phyloP scores from a whole-genome alignment of 2,797 vertebrate species.

The Rhinichthys osculus region DNA sequence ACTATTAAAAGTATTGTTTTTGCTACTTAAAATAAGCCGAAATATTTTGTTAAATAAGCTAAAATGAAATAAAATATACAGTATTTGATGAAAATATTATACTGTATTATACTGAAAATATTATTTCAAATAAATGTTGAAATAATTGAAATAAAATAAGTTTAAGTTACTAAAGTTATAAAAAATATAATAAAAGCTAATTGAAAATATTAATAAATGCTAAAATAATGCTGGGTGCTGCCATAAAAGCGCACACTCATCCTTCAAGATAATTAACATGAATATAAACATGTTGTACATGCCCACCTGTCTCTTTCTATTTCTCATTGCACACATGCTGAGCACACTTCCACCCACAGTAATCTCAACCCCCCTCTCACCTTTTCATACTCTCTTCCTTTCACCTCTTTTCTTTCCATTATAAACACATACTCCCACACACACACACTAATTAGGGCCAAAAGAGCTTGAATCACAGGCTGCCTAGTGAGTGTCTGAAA shows the following conservation, averaged over 20 bases:
- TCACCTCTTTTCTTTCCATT: slow-evolving; percentile 8
- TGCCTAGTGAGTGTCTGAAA: slow-evolving; percentile 57
- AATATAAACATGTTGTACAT: neutral
- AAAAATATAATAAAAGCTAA: neutral
- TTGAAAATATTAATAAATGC: neutral
- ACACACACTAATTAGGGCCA: slow-evolving; percentile 63
- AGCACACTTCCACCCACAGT: slow-evolving; percentile 59
- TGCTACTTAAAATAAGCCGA: neutral
- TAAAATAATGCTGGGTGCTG: neutral
- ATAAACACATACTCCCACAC: slow-evolving; percentile 44
- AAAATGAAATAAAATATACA: neutral
- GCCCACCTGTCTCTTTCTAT: neutral
- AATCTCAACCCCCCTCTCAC: neutral
- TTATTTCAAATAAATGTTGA: too few species aligned
- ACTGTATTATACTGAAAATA: too few species aligned
- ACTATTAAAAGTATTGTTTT: neutral
- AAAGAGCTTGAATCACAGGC: slow-evolving; percentile 60
- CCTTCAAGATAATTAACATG: neutral
- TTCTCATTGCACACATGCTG: slow-evolving; percentile 5
- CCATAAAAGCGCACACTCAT: neutral
- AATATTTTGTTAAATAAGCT: neutral
- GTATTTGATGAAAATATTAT: too few species aligned
- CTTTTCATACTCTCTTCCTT: slow-evolving; percentile 16
- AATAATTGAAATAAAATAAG: neutral
- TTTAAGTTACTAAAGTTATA: neutral